Evolutionary conservation across 1,140 invertebrate species (phyloP).

Genomic region (Vanessa atalanta): DNA sequence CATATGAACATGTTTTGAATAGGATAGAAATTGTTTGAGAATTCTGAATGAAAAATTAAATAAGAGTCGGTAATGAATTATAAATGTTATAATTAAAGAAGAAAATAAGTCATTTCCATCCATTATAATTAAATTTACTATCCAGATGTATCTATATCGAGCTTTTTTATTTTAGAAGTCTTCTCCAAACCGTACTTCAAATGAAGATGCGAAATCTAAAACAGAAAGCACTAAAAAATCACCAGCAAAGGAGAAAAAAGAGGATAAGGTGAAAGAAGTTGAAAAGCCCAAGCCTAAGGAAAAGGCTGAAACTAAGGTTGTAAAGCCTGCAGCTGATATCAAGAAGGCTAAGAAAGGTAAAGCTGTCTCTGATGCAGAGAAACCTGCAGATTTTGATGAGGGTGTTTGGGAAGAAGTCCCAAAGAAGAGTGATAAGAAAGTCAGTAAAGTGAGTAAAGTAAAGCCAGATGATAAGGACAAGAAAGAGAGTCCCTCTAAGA

Average conservation of each 20-base stretch:
- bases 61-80: neutral
- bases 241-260: constrained; percentile 75
- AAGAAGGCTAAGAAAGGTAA: constrained; percentile 79
- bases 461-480: constrained; percentile 85
- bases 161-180: constrained; percentile 66
- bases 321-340: constrained; percentile 69
- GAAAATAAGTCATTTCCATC: neutral
- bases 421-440: constrained; percentile 83
- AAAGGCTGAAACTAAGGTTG: constrained; percentile 63
- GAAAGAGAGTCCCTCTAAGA: constrained; percentile 74
- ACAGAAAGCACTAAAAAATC: constrained; percentile 72
- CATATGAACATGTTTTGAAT: constrained; percentile 50
- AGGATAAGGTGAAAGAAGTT: constrained; percentile 70
- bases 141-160: constrained; percentile 8
- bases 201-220: constrained; percentile 74
- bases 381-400: constrained; percentile 87
- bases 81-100: neutral
- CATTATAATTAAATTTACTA: constrained; percentile 1
- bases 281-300: constrained; percentile 72
- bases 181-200: constrained; percentile 77
- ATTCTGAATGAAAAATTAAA: no score
- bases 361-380: constrained; percentile 81
- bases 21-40: neutral
- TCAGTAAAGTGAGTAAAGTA: constrained; percentile 59
- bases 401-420: constrained; percentile 88